These are phyloP conservation scores for Branchinecta lindahli DNA, from an alignment of 1,140 invertebrate genomes.

Conservation along the genomic window DNA sequence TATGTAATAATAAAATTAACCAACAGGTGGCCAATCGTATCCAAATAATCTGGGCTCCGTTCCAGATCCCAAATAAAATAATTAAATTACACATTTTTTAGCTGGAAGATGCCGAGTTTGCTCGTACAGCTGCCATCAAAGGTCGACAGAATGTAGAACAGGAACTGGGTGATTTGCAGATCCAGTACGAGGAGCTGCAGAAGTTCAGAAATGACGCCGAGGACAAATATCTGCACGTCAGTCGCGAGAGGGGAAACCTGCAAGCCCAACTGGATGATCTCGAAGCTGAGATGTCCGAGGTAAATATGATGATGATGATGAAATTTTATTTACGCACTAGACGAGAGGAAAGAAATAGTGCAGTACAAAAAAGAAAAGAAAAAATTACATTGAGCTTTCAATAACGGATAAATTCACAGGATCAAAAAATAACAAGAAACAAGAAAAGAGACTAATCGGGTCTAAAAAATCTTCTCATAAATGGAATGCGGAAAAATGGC, in stretches of 20 bases:
- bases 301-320: constrained; percentile 25
- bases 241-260: constrained; percentile 61
- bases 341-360: too few species aligned
- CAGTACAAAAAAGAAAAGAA: too few species aligned
- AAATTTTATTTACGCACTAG: too few species aligned
- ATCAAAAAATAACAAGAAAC: too few species aligned
- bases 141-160: constrained; percentile 63
- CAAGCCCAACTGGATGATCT: constrained; percentile 73
- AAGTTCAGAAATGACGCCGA: constrained; percentile 59
- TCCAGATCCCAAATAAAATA: too few species aligned
- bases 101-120: constrained; percentile 75
- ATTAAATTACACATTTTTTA: constrained; percentile 28
- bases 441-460: too few species aligned
- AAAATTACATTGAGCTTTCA: too few species aligned
- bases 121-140: constrained; percentile 62
- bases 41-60: too few species aligned
- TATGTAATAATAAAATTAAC: too few species aligned
- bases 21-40: too few species aligned
- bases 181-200: constrained; percentile 60
- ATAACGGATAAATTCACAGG: neutral
- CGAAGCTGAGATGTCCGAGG: constrained; percentile 75
- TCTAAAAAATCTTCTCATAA: too few species aligned
- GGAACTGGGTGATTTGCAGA: constrained; percentile 55
- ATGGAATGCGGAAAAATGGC: too few species aligned
- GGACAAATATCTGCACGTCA: constrained; percentile 50